phyloP scores from a whole-genome alignment of 2,113 vertebrate species.

The Nesogale talazaci region DNA sequence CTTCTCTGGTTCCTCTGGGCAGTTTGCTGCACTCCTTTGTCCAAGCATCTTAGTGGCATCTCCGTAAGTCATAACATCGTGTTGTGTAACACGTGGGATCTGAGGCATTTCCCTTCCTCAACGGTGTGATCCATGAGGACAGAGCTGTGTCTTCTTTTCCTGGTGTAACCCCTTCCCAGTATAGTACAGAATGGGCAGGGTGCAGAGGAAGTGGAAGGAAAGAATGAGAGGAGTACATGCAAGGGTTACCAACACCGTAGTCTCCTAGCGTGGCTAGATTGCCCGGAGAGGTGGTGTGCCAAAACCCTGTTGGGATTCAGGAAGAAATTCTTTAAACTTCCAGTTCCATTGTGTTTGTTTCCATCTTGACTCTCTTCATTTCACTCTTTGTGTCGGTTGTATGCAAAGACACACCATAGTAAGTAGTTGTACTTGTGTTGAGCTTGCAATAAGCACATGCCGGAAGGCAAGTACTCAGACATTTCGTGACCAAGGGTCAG shows the following conservation, averaged over 20 bases:
- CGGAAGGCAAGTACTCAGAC: neutral
- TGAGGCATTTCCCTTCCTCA: neutral
- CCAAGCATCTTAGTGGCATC: neutral
- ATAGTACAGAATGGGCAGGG: neutral
- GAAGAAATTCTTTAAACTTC: neutral
- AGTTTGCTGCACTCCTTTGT: neutral
- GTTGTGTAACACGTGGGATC: neutral
- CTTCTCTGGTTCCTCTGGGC: neutral
- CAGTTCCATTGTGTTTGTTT: neutral
- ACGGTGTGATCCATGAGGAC: neutral
- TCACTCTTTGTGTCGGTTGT: constrained; percentile 17
- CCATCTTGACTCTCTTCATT: constrained; percentile 5
- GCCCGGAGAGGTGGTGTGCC: neutral
- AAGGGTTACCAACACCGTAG: too few relatives aligned
- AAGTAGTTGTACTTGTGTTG: neutral
- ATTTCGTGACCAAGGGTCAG: neutral
- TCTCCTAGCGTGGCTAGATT: neutral
- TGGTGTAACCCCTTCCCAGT: neutral
- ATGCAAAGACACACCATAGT: neutral
- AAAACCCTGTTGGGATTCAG: neutral
- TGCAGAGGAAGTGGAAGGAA: constrained; percentile 13
- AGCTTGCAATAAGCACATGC: neutral
- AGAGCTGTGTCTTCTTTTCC: constrained; percentile 13
- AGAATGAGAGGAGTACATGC: neutral
- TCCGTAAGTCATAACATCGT: neutral